Conservation (phyloP, 64 coral and sea anemone species). For the Stichodactyla helianthus region DNA sequence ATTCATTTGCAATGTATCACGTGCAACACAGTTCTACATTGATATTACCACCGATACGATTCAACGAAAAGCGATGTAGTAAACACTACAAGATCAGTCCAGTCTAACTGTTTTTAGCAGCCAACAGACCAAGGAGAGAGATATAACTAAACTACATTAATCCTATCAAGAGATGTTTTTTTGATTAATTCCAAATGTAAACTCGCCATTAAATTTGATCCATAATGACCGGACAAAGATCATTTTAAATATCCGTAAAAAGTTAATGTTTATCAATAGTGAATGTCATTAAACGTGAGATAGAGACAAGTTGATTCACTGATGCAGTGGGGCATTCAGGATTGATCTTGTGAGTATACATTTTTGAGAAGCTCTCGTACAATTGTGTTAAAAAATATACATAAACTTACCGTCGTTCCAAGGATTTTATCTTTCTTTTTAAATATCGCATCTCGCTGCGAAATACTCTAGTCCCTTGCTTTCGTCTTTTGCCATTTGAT, state of each 20-base stretch:
- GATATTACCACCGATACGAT: neutral
- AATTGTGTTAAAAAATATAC: neutral
- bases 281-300: neutral
- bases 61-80: neutral
- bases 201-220: neutral
- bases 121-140: neutral
- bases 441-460: conserved; percentile 4
- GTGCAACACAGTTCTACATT: too few species aligned
- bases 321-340: neutral
- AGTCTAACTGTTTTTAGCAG: neutral
- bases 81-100: neutral
- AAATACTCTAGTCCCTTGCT: neutral
- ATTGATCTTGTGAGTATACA: too few species aligned
- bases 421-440: conserved; percentile 5
- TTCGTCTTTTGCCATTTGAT: neutral
- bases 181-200: neutral
- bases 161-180: neutral
- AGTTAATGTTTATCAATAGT: neutral
- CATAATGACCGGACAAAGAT: neutral
- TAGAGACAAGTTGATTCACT: neutral
- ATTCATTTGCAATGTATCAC: too few species aligned
- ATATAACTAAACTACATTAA: neutral
- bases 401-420: neutral
- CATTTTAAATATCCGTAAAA: neutral
- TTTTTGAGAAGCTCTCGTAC: too few species aligned